phyloP scores from a whole-genome alignment of 1,140 invertebrate genomes.

The Bombus breviceps region DNA sequence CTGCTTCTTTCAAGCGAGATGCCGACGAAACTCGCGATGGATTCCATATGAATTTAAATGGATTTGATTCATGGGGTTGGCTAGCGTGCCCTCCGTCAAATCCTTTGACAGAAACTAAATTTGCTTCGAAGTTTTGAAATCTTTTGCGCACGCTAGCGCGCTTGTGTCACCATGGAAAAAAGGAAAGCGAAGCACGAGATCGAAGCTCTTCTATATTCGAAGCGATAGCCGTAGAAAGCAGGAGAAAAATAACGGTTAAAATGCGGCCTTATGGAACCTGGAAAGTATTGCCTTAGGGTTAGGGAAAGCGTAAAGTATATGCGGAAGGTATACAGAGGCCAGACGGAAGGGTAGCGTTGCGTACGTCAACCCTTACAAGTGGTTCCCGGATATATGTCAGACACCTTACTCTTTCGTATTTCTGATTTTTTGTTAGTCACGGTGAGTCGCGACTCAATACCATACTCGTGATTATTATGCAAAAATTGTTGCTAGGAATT shows the following conservation, averaged over 20 bases:
- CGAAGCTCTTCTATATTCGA: not conserved
- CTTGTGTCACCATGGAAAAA: not conserved
- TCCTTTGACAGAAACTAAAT: not conserved
- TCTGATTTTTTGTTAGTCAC: slow-evolving; percentile 29
- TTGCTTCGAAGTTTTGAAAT: not conserved
- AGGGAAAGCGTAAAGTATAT: slow-evolving; percentile 31
- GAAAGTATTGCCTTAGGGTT: slow-evolving; percentile 44
- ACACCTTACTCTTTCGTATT: slow-evolving; percentile 34
- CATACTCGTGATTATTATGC: too few species aligned
- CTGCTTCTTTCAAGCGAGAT: not conserved
- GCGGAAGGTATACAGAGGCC: slow-evolving; percentile 38
- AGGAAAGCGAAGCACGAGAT: not conserved
- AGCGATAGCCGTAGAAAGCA: not conserved
- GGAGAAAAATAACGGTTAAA: slow-evolving; percentile 26
- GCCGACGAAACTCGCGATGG: slow-evolving; percentile 18
- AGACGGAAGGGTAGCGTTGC: slow-evolving; percentile 39
- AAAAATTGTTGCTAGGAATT: not conserved
- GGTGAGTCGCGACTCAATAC: not conserved
- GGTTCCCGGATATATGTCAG: slow-evolving; percentile 44
- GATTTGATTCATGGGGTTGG: slow-evolving; percentile 11
- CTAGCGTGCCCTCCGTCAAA: not conserved
- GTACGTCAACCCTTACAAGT: slow-evolving; percentile 51
- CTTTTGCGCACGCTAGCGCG: not conserved
- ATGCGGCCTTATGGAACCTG: slow-evolving; percentile 19
- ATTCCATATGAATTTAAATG: slow-evolving; percentile 41